These are phyloP conservation scores for Diloba caeruleocephala DNA, from an alignment of 2,888 invertebrate genomes.

Conservation along the genomic window DNA sequence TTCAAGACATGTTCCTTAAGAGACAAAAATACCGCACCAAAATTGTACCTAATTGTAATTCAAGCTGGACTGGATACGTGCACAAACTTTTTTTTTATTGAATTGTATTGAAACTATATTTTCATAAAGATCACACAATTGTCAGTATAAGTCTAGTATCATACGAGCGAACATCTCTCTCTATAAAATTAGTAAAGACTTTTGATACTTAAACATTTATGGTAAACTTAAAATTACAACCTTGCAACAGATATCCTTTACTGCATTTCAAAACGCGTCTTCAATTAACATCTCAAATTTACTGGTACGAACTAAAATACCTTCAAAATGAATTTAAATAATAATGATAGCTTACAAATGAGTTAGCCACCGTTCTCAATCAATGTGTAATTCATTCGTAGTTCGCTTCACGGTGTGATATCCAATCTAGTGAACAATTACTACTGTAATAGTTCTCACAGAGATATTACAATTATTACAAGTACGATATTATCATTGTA, in stretches of 20 bases:
- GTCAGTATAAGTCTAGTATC: too few relatives aligned
- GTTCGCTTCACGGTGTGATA: constrained; percentile 7
- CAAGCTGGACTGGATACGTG: too few relatives aligned
- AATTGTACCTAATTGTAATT: too few relatives aligned
- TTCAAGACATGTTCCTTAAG: constrained; percentile 1
- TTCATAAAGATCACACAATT: too few relatives aligned
- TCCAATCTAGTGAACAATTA: constrained; percentile 9
- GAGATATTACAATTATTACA: constrained; percentile 23
- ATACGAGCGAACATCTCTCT: too few relatives aligned
- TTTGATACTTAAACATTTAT: too few relatives aligned
- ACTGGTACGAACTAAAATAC: too few relatives aligned
- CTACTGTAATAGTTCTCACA: constrained; percentile 33
- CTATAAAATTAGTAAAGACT: too few relatives aligned
- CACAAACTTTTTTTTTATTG: too few relatives aligned
- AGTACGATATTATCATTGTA: constrained; percentile 4
- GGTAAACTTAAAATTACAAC: background rate
- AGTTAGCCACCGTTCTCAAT: constrained; percentile 15
- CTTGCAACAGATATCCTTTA: background rate
- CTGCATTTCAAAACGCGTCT: background rate
- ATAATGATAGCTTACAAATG: constrained; percentile 24
- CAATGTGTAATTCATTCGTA: constrained; percentile 8
- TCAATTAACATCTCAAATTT: too few relatives aligned
- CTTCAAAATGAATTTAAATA: constrained; percentile 27
- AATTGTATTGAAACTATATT: too few relatives aligned
- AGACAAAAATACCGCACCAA: background rate